Base-by-base conservation (phyloP, 37 sponge, comb jelly and placozoan species). In the Spongia lamella region DNA sequence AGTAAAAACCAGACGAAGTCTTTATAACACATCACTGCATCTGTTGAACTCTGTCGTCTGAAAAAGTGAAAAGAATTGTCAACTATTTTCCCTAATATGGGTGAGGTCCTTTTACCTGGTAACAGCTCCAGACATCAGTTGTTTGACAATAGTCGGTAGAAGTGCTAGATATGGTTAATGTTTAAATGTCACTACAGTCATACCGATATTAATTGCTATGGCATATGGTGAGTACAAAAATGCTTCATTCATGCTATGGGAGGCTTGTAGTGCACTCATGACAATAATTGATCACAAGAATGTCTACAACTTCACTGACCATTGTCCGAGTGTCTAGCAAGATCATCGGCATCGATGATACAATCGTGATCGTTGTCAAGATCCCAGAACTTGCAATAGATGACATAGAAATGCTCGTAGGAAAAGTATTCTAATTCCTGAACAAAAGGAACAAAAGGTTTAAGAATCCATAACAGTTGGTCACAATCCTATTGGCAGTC, bases 381-480 rank as follows among this genome's bases (percentile, higher is more conserved):
- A 69, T 98, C 99, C 99, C 96, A 98, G 36, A 98, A 98, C 85
- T 98, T 98, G 86, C 99, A 98, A 79, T 98, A 98, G 1, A 98
- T 87, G 25, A 98, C 99, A 80, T 98, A 98, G 66, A 98, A 98
- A 70, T 98, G 99, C 56, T 98, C 96, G 57, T 98, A 98, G 13
- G 99, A 98, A 78, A 98, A 98, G 61, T 78, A 98, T 24, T 88
- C 83, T 1, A 73, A 36, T 27, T 73, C 83, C 78, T 43, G 47
- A 43, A 43, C 47, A 43, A 66, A 58, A 14, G 16, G 35, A n/a
- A 43, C 7, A 43, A 43, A 43, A 43, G 7, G 9, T 43, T 43
- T 43, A 9, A 43, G 9, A 13, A 9, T 43, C 47, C 9, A 9
- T 43, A 43, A 43, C 9, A 5, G 47, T 43, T 9, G 5, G n/a